These are phyloP conservation scores for Hylaea fasciaria DNA, from an alignment of 2,888 invertebrate species.

Conservation along the genomic window DNA sequence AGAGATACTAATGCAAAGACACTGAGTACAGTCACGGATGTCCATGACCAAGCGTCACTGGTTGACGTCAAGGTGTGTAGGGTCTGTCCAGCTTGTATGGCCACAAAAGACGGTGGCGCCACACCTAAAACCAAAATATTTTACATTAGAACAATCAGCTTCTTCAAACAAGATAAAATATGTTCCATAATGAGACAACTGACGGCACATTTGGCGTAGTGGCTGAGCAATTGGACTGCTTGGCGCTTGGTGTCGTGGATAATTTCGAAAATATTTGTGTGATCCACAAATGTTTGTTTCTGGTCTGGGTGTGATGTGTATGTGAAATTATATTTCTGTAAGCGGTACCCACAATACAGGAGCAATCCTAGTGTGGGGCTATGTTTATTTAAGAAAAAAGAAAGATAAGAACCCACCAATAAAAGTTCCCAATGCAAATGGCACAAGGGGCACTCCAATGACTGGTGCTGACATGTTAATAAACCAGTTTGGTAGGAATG, in stretches of 20 bases:
- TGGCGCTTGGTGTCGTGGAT: no score
- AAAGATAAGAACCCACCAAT: conserved; percentile 90
- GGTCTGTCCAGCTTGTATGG: conserved; percentile 99
- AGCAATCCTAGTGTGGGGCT: no score
- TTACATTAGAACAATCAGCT: conserved; percentile 3
- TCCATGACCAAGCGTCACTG: conserved; percentile 94
- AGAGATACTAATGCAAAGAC: conserved; percentile 93
- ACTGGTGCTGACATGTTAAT: conserved; percentile 98
- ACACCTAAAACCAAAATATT: conserved; percentile 87
- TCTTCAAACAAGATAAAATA: conserved; percentile 5
- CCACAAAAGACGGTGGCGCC: conserved; percentile 98
- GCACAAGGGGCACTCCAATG: conserved; percentile 96
- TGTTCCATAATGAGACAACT: background rate
- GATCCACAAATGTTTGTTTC: no score
- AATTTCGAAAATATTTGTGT: no score
- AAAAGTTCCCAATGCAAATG: conserved; percentile 98
- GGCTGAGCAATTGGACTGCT: no score
- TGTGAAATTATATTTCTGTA: no score
- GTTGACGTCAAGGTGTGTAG: conserved; percentile 96
- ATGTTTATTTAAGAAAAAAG: no score
- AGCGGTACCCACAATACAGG: no score
- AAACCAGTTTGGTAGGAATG: conserved; percentile 99
- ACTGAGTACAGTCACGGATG: conserved; percentile 91
- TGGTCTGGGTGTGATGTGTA: no score
- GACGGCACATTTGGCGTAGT: no score